phyloP scores from a whole-genome alignment of 2,888 invertebrate species.

The Lamellibrachia satsuma region DNA sequence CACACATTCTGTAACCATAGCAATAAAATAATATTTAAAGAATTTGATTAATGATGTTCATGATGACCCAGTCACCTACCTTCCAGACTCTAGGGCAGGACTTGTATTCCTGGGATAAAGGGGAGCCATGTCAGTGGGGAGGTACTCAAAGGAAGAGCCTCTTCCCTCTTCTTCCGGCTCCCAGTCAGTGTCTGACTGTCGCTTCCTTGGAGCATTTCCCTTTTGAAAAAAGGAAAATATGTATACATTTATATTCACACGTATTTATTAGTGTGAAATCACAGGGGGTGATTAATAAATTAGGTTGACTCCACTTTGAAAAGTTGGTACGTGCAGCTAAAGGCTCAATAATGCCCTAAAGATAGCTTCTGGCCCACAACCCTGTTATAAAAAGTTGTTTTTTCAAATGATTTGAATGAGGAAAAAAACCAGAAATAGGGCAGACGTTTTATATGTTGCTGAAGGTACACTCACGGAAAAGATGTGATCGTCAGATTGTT shows the following conservation, averaged over 20 bases:
- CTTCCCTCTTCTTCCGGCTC: not conserved
- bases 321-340: not conserved
- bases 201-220: constrained; percentile 24
- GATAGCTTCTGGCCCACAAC: no score
- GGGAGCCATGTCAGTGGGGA: not conserved
- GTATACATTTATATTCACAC: not conserved
- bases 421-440: not conserved
- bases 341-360: not conserved
- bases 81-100: not conserved
- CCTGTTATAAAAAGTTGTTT: not conserved
- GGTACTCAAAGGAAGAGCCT: constrained; percentile 21
- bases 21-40: not conserved
- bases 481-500: not conserved
- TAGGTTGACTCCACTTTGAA: not conserved
- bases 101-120: not conserved
- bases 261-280: not conserved
- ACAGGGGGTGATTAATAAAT: not conserved
- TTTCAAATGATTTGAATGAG: not conserved
- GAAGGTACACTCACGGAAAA: not conserved
- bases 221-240: constrained; percentile 17
- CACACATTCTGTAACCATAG: not conserved
- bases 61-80: not conserved
- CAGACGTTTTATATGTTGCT: not conserved
- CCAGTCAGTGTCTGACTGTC: not conserved
- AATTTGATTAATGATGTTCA: not conserved